Evolutionary conservation across 2,888 invertebrate genomes (phyloP).

Genomic region (Torymus tubicola): DNA sequence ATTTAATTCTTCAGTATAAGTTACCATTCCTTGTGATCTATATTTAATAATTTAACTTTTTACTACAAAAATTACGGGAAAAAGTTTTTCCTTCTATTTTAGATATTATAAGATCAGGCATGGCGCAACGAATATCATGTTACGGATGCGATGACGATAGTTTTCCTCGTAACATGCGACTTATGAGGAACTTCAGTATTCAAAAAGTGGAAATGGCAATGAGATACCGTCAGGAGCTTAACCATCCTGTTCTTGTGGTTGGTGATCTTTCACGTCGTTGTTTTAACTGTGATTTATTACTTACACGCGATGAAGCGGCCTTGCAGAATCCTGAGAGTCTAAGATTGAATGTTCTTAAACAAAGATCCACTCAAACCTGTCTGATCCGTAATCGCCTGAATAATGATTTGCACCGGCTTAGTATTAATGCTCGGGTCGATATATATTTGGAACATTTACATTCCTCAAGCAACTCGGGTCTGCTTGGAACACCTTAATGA

Average conservation of each 20-base stretch:
- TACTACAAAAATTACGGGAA: too few species aligned
- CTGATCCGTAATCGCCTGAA: constrained; percentile 31
- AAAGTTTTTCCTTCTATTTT: too few species aligned
- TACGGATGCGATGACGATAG: background rate
- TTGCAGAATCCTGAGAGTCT: constrained; percentile 5
- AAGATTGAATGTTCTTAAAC: constrained; percentile 6
- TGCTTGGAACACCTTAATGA: constrained; percentile 26
- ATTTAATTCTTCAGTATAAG: too few species aligned
- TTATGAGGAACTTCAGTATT: constrained; percentile 33
- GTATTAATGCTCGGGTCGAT: constrained; percentile 12
- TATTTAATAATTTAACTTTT: too few species aligned
- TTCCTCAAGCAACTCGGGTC: constrained; percentile 23
- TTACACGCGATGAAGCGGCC: constrained; percentile 13
- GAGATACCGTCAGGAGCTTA: constrained; percentile 29
- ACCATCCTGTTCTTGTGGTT: constrained; percentile 27
- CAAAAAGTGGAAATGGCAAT: constrained; percentile 28
- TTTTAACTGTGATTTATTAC: constrained; percentile 29
- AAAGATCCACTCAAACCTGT: constrained; percentile 3
- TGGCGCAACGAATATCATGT: constrained; percentile 2
- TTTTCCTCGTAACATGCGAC: constrained; percentile 9
- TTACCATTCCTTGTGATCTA: too few species aligned
- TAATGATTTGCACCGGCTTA: constrained; percentile 26
- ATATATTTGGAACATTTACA: constrained; percentile 38
- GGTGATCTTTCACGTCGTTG: constrained; percentile 28
- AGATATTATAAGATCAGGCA: background rate